Conservation (phyloP, 2,888 invertebrate species). For the Crepidodera aurea region DNA sequence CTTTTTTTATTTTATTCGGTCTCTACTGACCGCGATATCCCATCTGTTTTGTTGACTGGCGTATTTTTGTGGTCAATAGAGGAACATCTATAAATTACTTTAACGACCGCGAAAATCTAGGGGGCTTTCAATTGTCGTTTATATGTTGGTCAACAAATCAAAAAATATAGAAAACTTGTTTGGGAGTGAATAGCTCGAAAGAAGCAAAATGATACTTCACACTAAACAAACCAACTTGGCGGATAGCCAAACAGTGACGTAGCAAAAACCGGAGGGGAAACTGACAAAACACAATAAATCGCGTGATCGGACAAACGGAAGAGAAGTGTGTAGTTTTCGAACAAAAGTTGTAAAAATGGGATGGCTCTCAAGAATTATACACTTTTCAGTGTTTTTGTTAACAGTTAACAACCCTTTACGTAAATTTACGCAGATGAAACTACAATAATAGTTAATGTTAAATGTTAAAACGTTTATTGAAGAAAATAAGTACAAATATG, state of each 20-base stretch:
- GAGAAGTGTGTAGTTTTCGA: conserved; percentile 5
- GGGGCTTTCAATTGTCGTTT: conserved; percentile 35
- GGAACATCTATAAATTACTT: conserved; percentile 29
- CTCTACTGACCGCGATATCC: background rate
- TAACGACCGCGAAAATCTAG: conserved; percentile 30
- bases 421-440: too few species aligned
- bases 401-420: background rate
- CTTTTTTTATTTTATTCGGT: background rate
- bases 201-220: conserved; percentile 40
- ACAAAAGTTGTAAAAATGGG: conserved; percentile 8
- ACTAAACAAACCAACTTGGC: conserved; percentile 47
- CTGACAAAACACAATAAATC: conserved; percentile 20
- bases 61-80: conserved; percentile 31
- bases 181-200: conserved; percentile 37
- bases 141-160: conserved; percentile 35
- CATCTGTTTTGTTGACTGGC: conserved; percentile 9
- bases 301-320: conserved; percentile 19
- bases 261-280: conserved; percentile 2
- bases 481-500: too few species aligned
- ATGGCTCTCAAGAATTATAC: background rate
- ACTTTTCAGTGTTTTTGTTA: background rate
- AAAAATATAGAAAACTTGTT: conserved; percentile 38
- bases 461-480: too few species aligned
- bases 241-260: conserved; percentile 37
- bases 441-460: too few species aligned